Evolutionary conservation across 2,888 invertebrate species (phyloP).

Genomic region (Taphrorychus bicolor): DNA sequence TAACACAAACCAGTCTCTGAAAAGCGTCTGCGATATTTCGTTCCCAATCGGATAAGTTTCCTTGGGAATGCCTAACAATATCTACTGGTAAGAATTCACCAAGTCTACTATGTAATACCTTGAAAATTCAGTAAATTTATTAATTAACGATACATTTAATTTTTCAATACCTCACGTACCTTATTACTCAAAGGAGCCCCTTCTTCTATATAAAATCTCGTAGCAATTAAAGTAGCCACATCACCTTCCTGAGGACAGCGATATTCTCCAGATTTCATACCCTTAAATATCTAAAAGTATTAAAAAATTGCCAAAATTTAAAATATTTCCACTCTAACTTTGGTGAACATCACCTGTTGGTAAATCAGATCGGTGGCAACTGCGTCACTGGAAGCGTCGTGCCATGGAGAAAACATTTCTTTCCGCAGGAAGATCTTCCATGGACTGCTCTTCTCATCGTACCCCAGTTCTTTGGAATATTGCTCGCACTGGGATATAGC

Average conservation of each 20-base stretch:
- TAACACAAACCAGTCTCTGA: slow-evolving; percentile 74
- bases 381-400: slow-evolving; percentile 81
- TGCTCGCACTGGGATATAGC: slow-evolving; percentile 97
- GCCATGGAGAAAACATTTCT: slow-evolving; percentile 94
- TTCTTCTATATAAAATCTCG: slow-evolving; percentile 88
- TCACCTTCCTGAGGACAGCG: slow-evolving; percentile 84
- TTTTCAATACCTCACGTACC: too few species aligned
- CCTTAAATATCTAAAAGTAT: slow-evolving; percentile 61
- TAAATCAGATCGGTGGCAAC: slow-evolving; percentile 90
- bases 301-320: not conserved
- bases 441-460: slow-evolving; percentile 81
- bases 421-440: slow-evolving; percentile 89
- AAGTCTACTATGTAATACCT: slow-evolving; percentile 69
- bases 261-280: slow-evolving; percentile 92
- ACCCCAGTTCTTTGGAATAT: slow-evolving; percentile 89
- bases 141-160: too few species aligned
- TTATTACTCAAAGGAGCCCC: slow-evolving; percentile 73
- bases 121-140: not conserved
- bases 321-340: too few species aligned
- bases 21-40: slow-evolving; percentile 75
- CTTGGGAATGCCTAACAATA: slow-evolving; percentile 61
- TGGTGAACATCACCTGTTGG: slow-evolving; percentile 77
- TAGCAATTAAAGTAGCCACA: slow-evolving; percentile 85
- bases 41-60: slow-evolving; percentile 71
- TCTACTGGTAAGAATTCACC: slow-evolving; percentile 84